Evolutionary conservation across 2,113 vertebrate species (phyloP).

Genomic region (Muntiacus muntjak): DNA sequence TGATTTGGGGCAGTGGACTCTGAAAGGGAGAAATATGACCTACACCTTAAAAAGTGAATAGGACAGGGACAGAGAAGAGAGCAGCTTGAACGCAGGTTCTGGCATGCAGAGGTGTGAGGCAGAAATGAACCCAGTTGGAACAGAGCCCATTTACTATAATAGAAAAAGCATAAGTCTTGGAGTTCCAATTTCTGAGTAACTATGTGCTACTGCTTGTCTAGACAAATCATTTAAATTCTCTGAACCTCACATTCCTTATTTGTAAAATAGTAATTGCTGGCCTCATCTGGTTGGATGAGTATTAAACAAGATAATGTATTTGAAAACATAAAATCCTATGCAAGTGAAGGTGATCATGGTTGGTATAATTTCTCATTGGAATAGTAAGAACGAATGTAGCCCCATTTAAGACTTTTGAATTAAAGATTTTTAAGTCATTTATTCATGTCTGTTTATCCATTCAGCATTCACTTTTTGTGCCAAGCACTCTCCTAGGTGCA

Average conservation of each 20-base stretch:
- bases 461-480: background rate
- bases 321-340: background rate
- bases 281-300: background rate
- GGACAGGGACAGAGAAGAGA: background rate
- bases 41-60: background rate
- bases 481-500: background rate
- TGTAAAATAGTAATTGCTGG: conserved; percentile 9
- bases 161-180: background rate
- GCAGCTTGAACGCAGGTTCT: background rate
- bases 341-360: background rate
- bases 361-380: background rate
- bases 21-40: conserved; percentile 2
- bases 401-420: background rate
- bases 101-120: background rate
- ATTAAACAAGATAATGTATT: background rate
- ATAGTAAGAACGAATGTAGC: background rate
- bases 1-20: background rate
- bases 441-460: background rate
- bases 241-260: background rate
- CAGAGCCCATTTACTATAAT: background rate
- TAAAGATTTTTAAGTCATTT: background rate
- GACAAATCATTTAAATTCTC: background rate
- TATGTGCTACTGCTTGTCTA: background rate
- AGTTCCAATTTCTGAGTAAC: background rate
- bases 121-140: background rate